These are phyloP conservation scores for Orycteropus afer DNA, from an alignment of 2,113 vertebrate genomes.

Conservation along the genomic window DNA sequence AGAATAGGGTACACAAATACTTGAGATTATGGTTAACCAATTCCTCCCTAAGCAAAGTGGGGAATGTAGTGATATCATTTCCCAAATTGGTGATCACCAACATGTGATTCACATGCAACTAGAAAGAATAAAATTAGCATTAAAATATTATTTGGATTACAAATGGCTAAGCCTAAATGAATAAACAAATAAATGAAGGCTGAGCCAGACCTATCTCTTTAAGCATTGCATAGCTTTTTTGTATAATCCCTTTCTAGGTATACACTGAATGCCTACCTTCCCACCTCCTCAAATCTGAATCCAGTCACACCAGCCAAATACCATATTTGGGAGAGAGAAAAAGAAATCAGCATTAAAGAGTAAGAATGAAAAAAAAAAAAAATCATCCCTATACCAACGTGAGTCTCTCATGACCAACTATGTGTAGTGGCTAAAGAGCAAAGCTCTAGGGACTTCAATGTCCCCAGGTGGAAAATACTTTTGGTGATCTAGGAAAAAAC, in stretches of 20 bases:
- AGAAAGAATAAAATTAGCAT: neutral
- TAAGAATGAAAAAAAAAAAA: constrained; percentile 46
- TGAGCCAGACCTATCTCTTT: neutral
- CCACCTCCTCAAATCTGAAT: neutral
- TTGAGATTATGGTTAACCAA: neutral
- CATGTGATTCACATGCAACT: neutral
- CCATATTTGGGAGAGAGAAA: neutral
- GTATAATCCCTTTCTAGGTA: neutral
- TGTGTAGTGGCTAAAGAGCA: constrained; percentile 55
- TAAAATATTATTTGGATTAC: neutral
- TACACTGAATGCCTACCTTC: neutral
- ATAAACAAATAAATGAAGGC: neutral
- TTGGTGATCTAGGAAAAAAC: constrained; percentile 68
- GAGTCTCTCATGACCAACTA: constrained; percentile 29
- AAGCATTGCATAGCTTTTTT: neutral
- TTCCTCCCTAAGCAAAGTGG: neutral
- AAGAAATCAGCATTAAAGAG: neutral
- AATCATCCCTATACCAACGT: constrained; percentile 31
- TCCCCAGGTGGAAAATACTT: constrained; percentile 66
- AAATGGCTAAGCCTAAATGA: neutral
- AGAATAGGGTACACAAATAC: accelerated
- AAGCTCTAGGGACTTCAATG: constrained; percentile 58
- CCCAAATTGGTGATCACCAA: neutral
- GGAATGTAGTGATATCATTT: neutral
- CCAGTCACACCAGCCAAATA: neutral